A percentile compares a stretch with the other conserved stretches of the same genome.
Conservation (phyloP, 2,113 vertebrate species). For the Sinocyclocheilus maitianheensis region DNA sequence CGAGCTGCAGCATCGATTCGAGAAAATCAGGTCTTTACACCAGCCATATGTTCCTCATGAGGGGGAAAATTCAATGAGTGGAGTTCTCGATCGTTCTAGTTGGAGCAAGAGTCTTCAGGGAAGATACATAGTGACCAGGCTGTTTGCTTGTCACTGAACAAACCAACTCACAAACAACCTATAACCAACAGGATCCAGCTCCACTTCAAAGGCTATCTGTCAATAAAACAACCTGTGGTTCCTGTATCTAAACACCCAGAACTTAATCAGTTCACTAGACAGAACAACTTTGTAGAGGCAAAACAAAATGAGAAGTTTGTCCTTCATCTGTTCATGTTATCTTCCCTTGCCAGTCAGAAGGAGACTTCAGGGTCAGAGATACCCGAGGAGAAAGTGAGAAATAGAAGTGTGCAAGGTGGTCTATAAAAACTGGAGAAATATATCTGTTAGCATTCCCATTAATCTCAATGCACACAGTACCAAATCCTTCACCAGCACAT, state of each 20-base stretch:
- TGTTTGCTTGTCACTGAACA: conserved; percentile 22
- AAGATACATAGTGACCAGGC: conserved; percentile 3
- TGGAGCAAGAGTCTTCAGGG: conserved; percentile 24
- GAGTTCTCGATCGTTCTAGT: conserved; percentile 28
- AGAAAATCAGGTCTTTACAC: conserved; percentile 43
- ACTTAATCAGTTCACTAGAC: conserved; percentile 14
- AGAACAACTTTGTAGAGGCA: neutral
- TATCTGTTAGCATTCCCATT: conserved; percentile 9
- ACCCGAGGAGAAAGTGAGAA: neutral
- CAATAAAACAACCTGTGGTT: conserved; percentile 18
- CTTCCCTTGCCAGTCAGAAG: neutral
- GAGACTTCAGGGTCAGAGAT: conserved; percentile 1
- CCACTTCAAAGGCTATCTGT: neutral
- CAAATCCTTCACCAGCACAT: neutral
- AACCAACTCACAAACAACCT: conserved; percentile 29
- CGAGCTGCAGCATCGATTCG: conserved; percentile 31
- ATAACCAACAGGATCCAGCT: neutral
- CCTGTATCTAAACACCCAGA: conserved; percentile 29
- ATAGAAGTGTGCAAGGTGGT: neutral
- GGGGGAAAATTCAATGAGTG: conserved; percentile 36
- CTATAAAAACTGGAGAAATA: neutral
- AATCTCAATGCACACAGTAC: neutral
- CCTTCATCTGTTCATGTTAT: conserved; percentile 13
- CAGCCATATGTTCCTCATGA: conserved; percentile 42
- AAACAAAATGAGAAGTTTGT: conserved; percentile 7